Evolutionary conservation across 2,113 vertebrate species (phyloP).

Genomic region (Anas platyrhynchos): DNA sequence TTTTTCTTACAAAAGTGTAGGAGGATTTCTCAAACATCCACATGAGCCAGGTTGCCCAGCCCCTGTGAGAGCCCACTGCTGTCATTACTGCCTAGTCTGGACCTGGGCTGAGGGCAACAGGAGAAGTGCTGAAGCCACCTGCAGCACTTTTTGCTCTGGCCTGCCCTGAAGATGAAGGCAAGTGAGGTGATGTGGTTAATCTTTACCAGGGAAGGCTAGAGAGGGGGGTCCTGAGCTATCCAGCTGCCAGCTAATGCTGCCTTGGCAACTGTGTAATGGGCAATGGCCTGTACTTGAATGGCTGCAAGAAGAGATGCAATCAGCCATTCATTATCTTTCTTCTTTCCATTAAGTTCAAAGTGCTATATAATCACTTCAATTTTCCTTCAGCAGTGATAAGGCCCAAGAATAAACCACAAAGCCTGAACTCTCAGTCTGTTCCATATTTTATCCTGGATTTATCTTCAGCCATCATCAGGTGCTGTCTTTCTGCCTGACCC

Average conservation of each 20-base stretch:
- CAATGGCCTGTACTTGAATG: neutral
- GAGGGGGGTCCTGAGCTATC: neutral
- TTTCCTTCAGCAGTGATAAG: constrained; percentile 36
- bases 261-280: constrained; percentile 11
- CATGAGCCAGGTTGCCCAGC: neutral
- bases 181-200: neutral
- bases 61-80: neutral
- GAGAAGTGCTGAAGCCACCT: neutral
- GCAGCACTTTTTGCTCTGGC: neutral
- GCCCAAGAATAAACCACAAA: neutral
- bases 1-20: neutral
- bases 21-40: neutral
- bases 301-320: constrained; percentile 39
- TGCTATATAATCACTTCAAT: constrained; percentile 50
- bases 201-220: neutral
- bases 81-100: neutral
- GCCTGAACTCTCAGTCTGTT: neutral
- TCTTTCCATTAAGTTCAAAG: constrained; percentile 61
- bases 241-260: neutral
- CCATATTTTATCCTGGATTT: constrained; percentile 5
- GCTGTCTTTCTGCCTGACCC: constrained; percentile 41
- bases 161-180: neutral
- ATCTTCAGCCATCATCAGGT: constrained; percentile 46
- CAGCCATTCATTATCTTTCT: constrained; percentile 31
- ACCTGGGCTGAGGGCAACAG: neutral